Evolutionary conservation across 2,113 vertebrate genomes (phyloP), one percentile per base, ranked within the genome.

Genomic region (Agapornis roseicollis): DNA sequence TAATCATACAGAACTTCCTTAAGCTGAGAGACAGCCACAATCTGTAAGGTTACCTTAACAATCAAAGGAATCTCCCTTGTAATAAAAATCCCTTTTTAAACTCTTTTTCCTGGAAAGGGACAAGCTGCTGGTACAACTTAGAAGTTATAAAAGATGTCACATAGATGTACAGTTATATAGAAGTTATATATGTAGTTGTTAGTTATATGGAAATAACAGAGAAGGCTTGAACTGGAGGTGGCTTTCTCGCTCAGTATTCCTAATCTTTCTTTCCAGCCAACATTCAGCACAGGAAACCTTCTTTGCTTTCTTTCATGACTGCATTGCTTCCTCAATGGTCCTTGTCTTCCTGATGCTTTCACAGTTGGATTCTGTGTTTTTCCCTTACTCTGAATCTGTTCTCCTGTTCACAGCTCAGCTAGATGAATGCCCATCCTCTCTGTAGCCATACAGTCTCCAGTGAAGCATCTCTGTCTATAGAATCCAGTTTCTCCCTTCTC

Each of bases 281-380:
- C 11, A 60, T 33, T 77, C n/a, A 77, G 27, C 71, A 24, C 71
- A 85, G 55, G 50, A 46, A 88, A 76, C 49, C 28, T 35, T 74
- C 60, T 42, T 64, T 92, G 25, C 58, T 91, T 83, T 80, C 49
- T 83, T 92, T 85, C 70, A 87, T 47, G 47, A 28, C 84, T 85
- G 49, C 60, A 79, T 89, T 20, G 3, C 17, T 91, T 93, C 53
- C 63, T 92, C 74, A 72, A 8, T 70, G 71, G 53, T 93, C 16
- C 89, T 92, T 89, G 56, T 94, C 42, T 95, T 85, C 85, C 74
- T 80, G 53, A 89, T 91, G 71, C 87, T 94, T 87, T 73, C 46
- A 65, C 89, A 80, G 81, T 83, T 91, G 74, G n/a, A 79, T 88
- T 91, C 71, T 88, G 23, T 94, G 74, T 65, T 69, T 93, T 90